These are phyloP conservation scores for Rhincodon typus DNA, from an alignment of 2,797 vertebrate genomes.

Conservation along the genomic window DNA sequence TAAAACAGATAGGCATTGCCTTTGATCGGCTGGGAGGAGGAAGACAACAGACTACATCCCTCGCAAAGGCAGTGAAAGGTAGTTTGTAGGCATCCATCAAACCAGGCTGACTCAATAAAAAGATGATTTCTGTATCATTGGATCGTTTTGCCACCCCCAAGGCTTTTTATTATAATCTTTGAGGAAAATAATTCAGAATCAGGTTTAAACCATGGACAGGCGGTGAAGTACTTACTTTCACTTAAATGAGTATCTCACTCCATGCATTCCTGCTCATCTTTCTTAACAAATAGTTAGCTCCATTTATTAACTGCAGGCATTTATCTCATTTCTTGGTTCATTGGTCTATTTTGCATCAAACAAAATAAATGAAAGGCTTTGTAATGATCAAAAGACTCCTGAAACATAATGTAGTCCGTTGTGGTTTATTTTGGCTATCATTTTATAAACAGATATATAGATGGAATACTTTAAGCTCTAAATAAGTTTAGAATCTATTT, in stretches of 20 bases:
- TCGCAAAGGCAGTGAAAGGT: background rate
- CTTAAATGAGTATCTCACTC: background rate
- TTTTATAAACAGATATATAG: too few species aligned
- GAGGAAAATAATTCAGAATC: background rate
- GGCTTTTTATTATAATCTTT: background rate
- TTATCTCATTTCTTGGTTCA: background rate
- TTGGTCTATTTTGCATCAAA: background rate
- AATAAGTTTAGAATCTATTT: too few species aligned
- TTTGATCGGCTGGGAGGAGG: background rate
- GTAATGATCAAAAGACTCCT: background rate
- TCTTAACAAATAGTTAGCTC: background rate
- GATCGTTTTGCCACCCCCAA: background rate
- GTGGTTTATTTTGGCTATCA: background rate
- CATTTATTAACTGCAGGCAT: background rate
- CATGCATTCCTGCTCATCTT: background rate
- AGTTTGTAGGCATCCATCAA: background rate
- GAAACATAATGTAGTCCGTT: background rate
- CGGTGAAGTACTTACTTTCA: background rate
- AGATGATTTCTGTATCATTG: background rate
- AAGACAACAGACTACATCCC: background rate
- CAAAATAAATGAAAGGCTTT: background rate
- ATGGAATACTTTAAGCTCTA: background rate
- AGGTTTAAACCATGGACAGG: background rate
- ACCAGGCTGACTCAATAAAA: background rate
- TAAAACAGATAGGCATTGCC: background rate